A percentile compares a stretch with the other conserved stretches of the same genome.
phyloP scores from a whole-genome alignment of 64 coral and sea anemone genomes.

The Anthopleura sola region DNA sequence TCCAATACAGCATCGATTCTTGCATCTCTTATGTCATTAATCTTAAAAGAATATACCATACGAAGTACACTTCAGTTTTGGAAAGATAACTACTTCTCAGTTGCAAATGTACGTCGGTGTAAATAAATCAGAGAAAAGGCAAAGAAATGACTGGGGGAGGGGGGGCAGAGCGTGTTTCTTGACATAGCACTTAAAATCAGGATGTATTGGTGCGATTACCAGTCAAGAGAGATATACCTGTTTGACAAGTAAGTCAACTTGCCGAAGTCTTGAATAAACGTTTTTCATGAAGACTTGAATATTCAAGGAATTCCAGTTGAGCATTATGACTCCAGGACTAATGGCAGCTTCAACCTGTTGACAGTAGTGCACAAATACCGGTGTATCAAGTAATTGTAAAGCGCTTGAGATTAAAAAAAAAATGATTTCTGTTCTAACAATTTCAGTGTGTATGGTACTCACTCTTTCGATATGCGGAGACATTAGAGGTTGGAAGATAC shows the following conservation, averaged over 20 bases:
- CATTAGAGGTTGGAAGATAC: constrained; percentile 86
- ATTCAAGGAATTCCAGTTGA: constrained; percentile 94
- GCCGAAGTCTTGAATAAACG: constrained; percentile 66
- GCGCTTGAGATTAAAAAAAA: no score
- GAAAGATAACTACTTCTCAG: no score
- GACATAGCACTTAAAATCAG: no score
- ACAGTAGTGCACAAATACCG: neutral
- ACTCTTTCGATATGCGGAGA: constrained; percentile 76
- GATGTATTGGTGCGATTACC: no score
- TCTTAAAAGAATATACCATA: constrained; percentile 8
- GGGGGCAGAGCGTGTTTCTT: no score
- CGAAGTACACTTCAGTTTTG: neutral
- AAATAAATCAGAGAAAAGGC: neutral
- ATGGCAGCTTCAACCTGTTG: constrained; percentile 74
- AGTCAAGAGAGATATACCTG: constrained; percentile 16
- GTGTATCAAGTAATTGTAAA: no score
- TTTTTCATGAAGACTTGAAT: constrained; percentile 72
- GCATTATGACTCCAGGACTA: constrained; percentile 83
- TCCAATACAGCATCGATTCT: constrained; percentile 78
- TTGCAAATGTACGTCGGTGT: no score
- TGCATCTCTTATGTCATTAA: constrained; percentile 89
- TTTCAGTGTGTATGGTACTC: constrained; percentile 12
- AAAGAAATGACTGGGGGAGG: neutral
- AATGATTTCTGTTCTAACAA: neutral
- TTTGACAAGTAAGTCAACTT: constrained; percentile 87